Percentiles rank a stretch among this genome's conserved stretches.
Evolutionary conservation across 1,140 invertebrate species (phyloP).

Genomic region (Drosophila pallidifrons): DNA sequence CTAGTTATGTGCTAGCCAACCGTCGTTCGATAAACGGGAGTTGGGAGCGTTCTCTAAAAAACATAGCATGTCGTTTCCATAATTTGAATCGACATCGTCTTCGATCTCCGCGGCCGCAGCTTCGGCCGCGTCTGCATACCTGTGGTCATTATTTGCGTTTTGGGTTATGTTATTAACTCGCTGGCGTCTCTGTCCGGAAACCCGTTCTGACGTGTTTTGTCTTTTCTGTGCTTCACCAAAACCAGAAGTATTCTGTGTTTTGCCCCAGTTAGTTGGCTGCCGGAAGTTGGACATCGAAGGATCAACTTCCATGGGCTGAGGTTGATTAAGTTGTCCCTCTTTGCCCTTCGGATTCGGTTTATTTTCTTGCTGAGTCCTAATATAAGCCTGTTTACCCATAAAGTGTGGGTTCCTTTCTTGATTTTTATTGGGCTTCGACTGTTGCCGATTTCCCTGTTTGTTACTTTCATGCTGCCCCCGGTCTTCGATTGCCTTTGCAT

Average conservation of each 20-base stretch:
- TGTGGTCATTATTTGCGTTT: too few species aligned
- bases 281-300: background rate
- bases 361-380: background rate
- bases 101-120: background rate
- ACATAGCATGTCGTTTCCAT: background rate
- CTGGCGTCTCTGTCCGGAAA: background rate
- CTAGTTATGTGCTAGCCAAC: too few species aligned
- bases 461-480: background rate
- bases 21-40: background rate
- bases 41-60: conserved; percentile 9
- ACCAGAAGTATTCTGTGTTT: too few species aligned
- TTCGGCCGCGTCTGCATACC: too few species aligned
- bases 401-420: background rate
- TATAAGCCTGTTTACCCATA: background rate
- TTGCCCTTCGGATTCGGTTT: background rate
- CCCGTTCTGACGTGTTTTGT: background rate
- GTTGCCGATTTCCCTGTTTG: background rate
- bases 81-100: too few species aligned
- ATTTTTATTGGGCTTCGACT: too few species aligned
- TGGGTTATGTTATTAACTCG: background rate
- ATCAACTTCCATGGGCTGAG: background rate
- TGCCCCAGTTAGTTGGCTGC: background rate
- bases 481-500: background rate
- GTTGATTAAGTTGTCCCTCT: too few species aligned
- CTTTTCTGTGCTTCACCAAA: background rate